phyloP scores from a whole-genome alignment of 2,113 vertebrate genomes.

The Pyrgilauda ruficollis region DNA sequence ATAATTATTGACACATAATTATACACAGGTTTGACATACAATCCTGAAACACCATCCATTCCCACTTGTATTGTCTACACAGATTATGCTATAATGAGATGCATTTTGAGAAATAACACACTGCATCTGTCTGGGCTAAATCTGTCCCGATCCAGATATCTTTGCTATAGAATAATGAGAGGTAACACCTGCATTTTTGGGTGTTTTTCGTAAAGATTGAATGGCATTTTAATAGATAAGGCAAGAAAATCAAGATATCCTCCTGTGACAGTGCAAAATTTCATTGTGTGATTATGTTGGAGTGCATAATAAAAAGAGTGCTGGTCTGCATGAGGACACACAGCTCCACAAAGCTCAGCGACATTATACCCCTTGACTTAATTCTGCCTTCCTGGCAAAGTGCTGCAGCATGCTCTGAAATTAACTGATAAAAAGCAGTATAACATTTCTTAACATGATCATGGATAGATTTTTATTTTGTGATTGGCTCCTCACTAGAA shows the following conservation, averaged over 20 bases:
- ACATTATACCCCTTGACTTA: background rate
- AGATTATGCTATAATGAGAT: background rate
- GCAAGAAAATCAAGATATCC: background rate
- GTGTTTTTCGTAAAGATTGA: background rate
- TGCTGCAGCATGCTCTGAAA: background rate
- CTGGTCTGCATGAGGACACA: background rate
- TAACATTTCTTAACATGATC: background rate
- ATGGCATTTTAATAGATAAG: background rate
- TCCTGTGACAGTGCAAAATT: background rate
- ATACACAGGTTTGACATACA: background rate
- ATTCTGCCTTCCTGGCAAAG: background rate
- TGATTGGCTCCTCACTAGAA: background rate
- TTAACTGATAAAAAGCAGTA: background rate
- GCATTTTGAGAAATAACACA: background rate
- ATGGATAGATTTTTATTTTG: background rate
- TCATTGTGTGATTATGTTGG: background rate
- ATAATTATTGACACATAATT: background rate
- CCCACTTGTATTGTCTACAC: background rate
- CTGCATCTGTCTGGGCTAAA: background rate
- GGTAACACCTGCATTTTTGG: background rate
- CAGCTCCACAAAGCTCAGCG: background rate
- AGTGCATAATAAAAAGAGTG: background rate
- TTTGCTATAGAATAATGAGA: background rate
- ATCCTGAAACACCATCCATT: background rate
- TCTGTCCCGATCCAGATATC: background rate